A percentile compares a stretch with the other conserved stretches of the same genome.
Conservation (phyloP, 2,113 vertebrate genomes). For the Cheirogaleus medius region DNA sequence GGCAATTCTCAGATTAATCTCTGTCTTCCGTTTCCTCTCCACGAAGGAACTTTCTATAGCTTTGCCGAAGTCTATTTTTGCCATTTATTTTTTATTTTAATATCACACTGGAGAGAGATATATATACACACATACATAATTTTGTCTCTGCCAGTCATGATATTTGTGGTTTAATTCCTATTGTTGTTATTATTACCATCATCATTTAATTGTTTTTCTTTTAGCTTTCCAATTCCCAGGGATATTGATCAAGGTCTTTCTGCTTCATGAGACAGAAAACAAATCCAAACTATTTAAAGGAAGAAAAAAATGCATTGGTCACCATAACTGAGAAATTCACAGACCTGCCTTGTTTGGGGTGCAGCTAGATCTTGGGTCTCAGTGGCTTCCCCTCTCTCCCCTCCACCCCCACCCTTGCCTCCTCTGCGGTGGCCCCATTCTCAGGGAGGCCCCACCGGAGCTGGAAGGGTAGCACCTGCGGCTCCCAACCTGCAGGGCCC, state of each 20-base stretch:
- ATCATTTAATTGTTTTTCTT: background rate
- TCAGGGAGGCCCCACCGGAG: background rate
- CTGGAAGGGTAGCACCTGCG: rapidly evolving
- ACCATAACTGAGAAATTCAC: background rate
- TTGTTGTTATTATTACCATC: background rate
- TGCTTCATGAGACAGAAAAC: background rate
- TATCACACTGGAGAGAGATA: background rate
- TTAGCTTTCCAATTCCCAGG: background rate
- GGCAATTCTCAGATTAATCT: background rate
- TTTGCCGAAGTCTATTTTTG: background rate
- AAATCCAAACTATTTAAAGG: background rate
- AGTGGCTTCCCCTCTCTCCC: too few relatives aligned
- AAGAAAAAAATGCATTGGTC: background rate
- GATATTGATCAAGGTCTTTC: background rate
- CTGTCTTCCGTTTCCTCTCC: background rate
- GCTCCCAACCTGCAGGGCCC: rapidly evolving
- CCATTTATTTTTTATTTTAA: background rate
- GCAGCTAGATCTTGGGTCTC: background rate
- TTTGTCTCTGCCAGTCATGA: background rate
- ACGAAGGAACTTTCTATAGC: background rate
- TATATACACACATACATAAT: background rate
- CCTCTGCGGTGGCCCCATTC: background rate
- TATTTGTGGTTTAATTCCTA: background rate
- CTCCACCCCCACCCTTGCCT: background rate
- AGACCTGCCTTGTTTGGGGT: background rate